Conservation (phyloP, 2,113 vertebrate genomes). For the Stegostoma tigrinum region DNA sequence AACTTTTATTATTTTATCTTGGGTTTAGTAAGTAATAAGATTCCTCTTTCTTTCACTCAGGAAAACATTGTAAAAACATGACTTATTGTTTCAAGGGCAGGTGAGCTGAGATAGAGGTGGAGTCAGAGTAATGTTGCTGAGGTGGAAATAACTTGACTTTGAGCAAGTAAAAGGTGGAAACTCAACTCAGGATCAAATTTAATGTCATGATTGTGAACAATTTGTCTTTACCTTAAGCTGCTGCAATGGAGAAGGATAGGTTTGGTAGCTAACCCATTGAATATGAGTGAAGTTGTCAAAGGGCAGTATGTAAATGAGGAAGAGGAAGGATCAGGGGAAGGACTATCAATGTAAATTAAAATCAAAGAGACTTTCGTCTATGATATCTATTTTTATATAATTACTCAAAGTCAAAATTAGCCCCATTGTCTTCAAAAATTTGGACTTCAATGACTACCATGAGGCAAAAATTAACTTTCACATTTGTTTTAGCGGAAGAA, state of each 20-base stretch:
- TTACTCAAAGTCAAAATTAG: background rate
- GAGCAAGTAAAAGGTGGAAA: background rate
- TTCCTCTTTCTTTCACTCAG: too few species aligned
- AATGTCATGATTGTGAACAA: background rate
- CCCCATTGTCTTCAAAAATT: background rate
- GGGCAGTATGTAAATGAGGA: background rate
- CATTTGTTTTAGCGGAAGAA: slow-evolving; percentile 3
- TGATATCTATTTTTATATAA: background rate
- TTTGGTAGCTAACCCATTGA: background rate
- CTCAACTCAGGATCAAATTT: background rate
- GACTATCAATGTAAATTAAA: background rate
- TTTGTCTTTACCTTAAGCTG: background rate
- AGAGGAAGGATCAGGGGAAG: background rate
- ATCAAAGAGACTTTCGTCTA: background rate
- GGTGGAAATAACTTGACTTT: too few species aligned
- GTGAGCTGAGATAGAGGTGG: background rate
- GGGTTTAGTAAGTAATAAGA: too few species aligned
- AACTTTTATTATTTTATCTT: too few species aligned
- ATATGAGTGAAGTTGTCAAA: background rate
- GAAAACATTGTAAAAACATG: background rate
- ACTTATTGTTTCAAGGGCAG: background rate
- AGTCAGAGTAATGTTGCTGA: too few species aligned
- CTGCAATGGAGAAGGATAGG: background rate
- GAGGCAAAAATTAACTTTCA: background rate
- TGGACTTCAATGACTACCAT: background rate